These are phyloP conservation scores for Paratilapia polleni DNA, from an alignment of 2,113 vertebrate genomes.

Conservation along the genomic window DNA sequence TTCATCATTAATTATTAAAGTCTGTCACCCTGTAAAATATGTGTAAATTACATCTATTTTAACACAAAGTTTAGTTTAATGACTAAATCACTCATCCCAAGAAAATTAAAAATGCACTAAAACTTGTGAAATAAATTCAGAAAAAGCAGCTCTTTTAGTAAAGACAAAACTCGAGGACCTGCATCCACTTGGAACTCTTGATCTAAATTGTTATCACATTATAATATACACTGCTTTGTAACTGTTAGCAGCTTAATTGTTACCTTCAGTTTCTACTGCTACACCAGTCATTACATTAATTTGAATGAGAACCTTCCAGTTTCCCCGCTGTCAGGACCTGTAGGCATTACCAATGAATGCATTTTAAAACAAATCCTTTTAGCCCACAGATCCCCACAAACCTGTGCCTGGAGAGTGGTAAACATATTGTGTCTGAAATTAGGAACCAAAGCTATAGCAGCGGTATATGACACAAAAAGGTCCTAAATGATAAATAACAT, in stretches of 20 bases:
- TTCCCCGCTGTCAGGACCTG: not conserved
- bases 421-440: not conserved
- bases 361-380: not conserved
- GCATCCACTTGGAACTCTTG: too few relatives aligned
- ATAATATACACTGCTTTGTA: not conserved
- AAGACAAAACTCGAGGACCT: too few relatives aligned
- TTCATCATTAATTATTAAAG: too few relatives aligned
- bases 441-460: too few relatives aligned
- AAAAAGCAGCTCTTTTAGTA: too few relatives aligned
- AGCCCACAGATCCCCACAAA: not conserved
- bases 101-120: too few relatives aligned
- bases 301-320: accelerated
- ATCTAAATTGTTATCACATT: too few relatives aligned
- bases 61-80: too few relatives aligned
- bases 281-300: not conserved
- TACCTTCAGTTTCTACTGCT: not conserved
- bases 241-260: not conserved
- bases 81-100: too few relatives aligned
- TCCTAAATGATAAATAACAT: not conserved
- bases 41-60: too few relatives aligned
- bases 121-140: too few relatives aligned
- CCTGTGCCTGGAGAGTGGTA: not conserved
- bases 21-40: not conserved
- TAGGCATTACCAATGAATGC: not conserved
- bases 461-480: accelerated